phyloP scores from a whole-genome alignment of 2,113 vertebrate genomes.

The Spheniscus mendiculus region DNA sequence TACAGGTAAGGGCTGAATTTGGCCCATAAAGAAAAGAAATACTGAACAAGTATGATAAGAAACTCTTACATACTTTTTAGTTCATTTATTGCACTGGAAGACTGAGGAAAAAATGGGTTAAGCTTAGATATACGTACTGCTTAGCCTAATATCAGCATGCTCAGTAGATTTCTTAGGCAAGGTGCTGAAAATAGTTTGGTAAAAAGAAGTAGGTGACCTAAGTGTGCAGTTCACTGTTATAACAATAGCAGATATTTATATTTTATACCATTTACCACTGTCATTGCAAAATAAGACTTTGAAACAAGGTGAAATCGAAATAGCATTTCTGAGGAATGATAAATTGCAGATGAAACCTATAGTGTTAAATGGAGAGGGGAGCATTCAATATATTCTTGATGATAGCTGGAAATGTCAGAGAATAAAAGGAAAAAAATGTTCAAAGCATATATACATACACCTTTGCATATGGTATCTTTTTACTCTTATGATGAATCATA shows the following conservation, averaged over 20 bases:
- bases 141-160: neutral
- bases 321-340: neutral
- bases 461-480: neutral
- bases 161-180: rapidly evolving
- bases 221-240: neutral
- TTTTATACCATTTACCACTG: neutral
- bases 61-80: neutral
- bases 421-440: neutral
- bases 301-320: neutral
- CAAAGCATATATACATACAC: neutral
- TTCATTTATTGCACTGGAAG: neutral
- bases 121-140: neutral
- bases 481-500: neutral
- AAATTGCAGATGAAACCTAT: neutral
- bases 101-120: neutral
- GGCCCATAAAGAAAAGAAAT: neutral
- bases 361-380: neutral
- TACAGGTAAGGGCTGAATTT: neutral
- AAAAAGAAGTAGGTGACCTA: neutral
- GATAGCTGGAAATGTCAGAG: neutral
- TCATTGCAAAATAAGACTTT: neutral
- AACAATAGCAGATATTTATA: neutral
- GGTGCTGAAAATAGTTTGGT: neutral
- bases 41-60: neutral
- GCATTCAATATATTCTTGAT: neutral